Evolutionary conservation across 2,113 vertebrate genomes (phyloP), one percentile per base, ranked within the genome.

Genomic region (Epinephelus cyanopodus): DNA sequence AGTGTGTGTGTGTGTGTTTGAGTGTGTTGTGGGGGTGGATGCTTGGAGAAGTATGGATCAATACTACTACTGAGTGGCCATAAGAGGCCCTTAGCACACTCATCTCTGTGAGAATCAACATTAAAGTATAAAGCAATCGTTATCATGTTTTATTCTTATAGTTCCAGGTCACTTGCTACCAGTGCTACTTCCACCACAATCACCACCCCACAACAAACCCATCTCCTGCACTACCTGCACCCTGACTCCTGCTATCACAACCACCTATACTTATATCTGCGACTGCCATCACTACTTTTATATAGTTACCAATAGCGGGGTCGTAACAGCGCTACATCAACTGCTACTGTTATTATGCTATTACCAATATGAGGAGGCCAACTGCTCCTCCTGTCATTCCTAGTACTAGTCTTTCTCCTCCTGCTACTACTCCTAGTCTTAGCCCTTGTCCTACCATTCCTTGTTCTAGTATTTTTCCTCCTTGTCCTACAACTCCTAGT

Each of bases 71-170:
- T 85, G 75, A 66, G 48, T 66, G 72, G 33, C 23, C 74, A 21
- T 69, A 72, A 89, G 82, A 71, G 3, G 47, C 70, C 2, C 65
- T 85, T 25, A 79, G 67, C 77, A 87, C 73, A 81, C 72, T 79
- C 82, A 69, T 74, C 56, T 66, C 25, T 10, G 54, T 70, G 63
- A 67, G 48, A 79, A 58, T 77, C 39, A 37, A 64, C 58, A 68
- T 29, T n/a, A 23, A 67, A 79, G 13, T 37, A 64, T 42, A 37
- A 74, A 67, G 52, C 5, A 84, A 14, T 25, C 6, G 17, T 39
- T 9, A 68, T 54, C 42, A 63, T 50, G 14, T 48, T 62, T 57
- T 18, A 29, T 74, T 74, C 53, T 52, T 13, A 72, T n/a, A 27
- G 18, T 12, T 19, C 2, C 14, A 42, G 3, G 18, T 27, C 19